Evolutionary conservation across 2,888 invertebrate genomes (phyloP).

Genomic region (Atrina japonica): DNA sequence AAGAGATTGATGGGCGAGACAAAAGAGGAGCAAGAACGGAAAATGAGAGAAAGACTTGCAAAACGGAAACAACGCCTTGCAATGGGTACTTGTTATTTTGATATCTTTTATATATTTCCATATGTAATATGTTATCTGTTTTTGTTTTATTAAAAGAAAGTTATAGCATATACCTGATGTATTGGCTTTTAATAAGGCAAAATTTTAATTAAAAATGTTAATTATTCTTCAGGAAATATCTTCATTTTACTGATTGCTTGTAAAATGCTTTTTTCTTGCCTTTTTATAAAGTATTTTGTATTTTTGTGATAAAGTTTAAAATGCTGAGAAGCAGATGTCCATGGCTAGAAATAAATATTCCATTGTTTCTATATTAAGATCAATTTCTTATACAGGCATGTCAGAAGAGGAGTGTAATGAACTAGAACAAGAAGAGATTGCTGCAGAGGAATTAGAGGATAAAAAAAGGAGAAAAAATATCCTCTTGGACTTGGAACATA

Average conservation of each 20-base stretch:
- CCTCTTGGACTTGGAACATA: constrained; percentile 65
- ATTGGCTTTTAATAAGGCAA: no score
- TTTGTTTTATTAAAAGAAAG: no score
- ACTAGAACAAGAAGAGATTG: constrained; percentile 68
- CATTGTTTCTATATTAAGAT: not conserved
- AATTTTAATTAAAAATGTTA: no score
- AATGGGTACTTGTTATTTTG: constrained; percentile 55
- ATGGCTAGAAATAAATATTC: no score
- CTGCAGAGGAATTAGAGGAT: constrained; percentile 65
- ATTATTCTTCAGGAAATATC: no score
- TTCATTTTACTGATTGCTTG: no score
- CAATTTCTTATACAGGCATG: constrained; percentile 55
- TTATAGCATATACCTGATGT: no score
- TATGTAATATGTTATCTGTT: no score
- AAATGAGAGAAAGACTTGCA: constrained; percentile 67
- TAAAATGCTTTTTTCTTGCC: no score
- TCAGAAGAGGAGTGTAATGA: constrained; percentile 67
- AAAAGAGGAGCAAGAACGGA: constrained; percentile 65
- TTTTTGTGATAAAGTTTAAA: no score
- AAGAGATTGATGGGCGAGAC: constrained; percentile 66
- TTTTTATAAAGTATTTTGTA: no score
- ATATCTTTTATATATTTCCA: not conserved
- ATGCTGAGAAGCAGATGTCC: no score
- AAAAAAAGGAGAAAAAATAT: constrained; percentile 63
- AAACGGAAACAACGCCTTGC: constrained; percentile 65